Evolutionary conservation across 2,888 invertebrate species (phyloP), one percentile per base, ranked within the genome.

Genomic region (Gymnoscelis rufifasciata): DNA sequence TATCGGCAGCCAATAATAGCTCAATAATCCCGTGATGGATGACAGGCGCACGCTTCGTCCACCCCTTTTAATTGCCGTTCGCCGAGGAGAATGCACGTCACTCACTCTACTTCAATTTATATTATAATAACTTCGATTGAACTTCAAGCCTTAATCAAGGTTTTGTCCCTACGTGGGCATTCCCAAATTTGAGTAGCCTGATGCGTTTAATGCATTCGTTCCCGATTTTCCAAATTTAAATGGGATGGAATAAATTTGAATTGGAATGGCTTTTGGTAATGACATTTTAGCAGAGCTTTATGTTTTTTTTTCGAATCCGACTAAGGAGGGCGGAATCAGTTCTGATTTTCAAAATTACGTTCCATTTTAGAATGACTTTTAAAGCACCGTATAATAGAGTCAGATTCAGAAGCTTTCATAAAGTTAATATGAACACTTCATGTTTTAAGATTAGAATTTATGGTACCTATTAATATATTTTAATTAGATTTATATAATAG

Each of bases 11-110:
- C 78, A 79, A 80, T 83, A 83, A 84, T 80, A 84, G 81, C 78
- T 77, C 75, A 66, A 60, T 81, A 83, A 84, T 83, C 83, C 83
- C 45, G 69, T 83, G 83, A 83, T 71, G 84, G 84, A 83, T 83
- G 80, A 73, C 82, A 71, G 73, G 51, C 52, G 56, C 67, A 62
- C 66, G 66, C 63, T 48, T 60, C 60, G 68, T 54, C 71, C 78
- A 82, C 84, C 86, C 86, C 83, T 83, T 86, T 84, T 87, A 86
- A 87, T 86, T 87, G 87, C 74, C 74, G 51, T 33, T 33, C 14
- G 70, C 74, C 31, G 31, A 3, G 19, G 71, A 74, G 75, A 72
- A 71, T 73, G 67, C 65, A 68, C 74, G 80, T 81, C 80, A 79
- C 70, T 79, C 81, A 78, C 68, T 68, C 65, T 69, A 73, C 82